Evolutionary conservation across 1,140 invertebrate species (phyloP).

Genomic region (Saccostrea echinata): DNA sequence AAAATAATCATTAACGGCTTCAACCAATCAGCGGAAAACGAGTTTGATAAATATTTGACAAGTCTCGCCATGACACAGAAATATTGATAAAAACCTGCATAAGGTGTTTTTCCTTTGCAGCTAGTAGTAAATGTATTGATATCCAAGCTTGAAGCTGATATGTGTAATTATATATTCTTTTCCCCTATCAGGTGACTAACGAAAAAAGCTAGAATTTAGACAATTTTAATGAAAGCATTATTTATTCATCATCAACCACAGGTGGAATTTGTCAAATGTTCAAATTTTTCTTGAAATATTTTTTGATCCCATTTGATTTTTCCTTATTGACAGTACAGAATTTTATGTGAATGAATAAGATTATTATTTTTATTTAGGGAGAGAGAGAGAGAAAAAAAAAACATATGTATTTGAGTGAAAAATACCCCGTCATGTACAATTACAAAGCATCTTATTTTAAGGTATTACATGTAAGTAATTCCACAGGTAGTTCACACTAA

Average conservation of each 20-base stretch:
- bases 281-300: no score
- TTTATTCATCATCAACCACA: slow-evolving; percentile 12
- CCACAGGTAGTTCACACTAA: no score
- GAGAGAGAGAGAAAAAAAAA: no score
- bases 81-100: not conserved
- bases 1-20: not conserved
- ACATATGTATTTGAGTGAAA: no score
- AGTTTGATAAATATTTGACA: not conserved
- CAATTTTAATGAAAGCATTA: not conserved
- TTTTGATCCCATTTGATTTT: not conserved
- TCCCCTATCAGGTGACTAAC: not conserved
- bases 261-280: not conserved
- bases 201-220: not conserved
- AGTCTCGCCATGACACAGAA: not conserved
- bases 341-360: not conserved
- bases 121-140: not conserved
- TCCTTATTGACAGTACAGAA: not conserved
- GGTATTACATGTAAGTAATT: no score
- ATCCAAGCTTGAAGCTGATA: not conserved
- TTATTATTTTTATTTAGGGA: no score
- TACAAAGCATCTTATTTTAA: no score
- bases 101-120: not conserved
- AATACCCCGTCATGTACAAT: no score
- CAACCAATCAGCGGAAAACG: not conserved
- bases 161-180: not conserved